Evolutionary conservation across 2,797 vertebrate genomes (phyloP), one percentile per base, ranked within the genome.

Genomic region (Arremon aurantiirostris): DNA sequence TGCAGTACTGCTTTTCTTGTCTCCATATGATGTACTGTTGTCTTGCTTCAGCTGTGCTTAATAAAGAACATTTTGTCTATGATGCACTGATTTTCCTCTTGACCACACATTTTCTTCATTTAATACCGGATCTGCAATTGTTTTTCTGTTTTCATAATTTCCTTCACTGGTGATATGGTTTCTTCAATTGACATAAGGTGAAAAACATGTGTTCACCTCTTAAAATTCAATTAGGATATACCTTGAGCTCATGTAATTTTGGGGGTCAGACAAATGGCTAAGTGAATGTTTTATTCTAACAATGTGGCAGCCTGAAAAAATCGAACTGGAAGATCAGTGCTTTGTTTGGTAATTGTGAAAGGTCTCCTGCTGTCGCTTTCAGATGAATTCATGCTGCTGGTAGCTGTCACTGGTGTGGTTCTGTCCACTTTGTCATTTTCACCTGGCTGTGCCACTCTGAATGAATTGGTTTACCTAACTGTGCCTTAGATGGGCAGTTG

Each of bases 231-330:
- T 34, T 56, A 19, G 5, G 4, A 6, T 65, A 53, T 86, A 65
- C 12, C 3, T 14, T 56, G 34, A 28, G 14, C 16, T 79, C 4
- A 7, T 0, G 0, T 66, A 22, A 20, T 69, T 6, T 22, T 6
- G 8, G 0, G n/a, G 4, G 1, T 78, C 27, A 71, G 22, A 8
- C 22, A 6, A 72, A 10, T 18, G 34, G 16, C 15, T 64, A 53
- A 82, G 10, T 34, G 8, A 14, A 1, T 44, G 14, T 77, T 77
- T 64, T 32, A n/a, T 23, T 89, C 46, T 63, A 52, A 17, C 17
- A 28, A 8, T 4, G 14, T 32, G 32, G 19, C 35, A 87, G 32
- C 12, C 46, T 3, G 7, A 22, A 27, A 71, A 76, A 27, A 34
- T 12, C 2, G 1, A 59, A 30, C 6, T 41, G 21, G 30, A 75